phyloP scores from a whole-genome alignment of 1,140 invertebrate genomes.

The Lordiphosa stackelbergi region DNA sequence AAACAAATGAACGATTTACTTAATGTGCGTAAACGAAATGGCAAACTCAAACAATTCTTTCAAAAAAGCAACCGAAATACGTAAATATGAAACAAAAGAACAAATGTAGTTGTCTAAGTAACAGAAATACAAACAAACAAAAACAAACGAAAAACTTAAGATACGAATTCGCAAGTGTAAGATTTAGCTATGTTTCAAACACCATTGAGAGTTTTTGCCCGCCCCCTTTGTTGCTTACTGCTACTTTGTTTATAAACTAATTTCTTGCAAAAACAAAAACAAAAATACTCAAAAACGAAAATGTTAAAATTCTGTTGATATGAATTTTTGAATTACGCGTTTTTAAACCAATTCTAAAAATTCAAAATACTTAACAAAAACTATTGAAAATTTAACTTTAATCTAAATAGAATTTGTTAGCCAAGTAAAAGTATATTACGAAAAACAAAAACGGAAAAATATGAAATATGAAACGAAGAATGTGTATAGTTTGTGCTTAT shows the following conservation, averaged over 20 bases:
- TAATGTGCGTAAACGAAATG: slow-evolving; percentile 54
- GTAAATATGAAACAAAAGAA: slow-evolving; percentile 62
- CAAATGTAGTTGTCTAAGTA: slow-evolving; percentile 60
- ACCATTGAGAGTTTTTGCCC: slow-evolving; percentile 21
- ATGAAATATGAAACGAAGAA: slow-evolving; percentile 35
- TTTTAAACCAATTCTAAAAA: slow-evolving; percentile 62
- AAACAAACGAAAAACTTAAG: slow-evolving; percentile 20
- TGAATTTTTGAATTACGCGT: slow-evolving; percentile 64
- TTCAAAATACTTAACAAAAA: slow-evolving; percentile 33
- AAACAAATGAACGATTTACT: slow-evolving; percentile 69
- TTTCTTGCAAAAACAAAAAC: slow-evolving; percentile 39
- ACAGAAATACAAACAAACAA: slow-evolving; percentile 54
- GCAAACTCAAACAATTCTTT: slow-evolving; percentile 53
- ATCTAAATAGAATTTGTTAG: slow-evolving; percentile 75
- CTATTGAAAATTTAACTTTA: slow-evolving; percentile 56
- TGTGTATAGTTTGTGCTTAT: slow-evolving; percentile 71
- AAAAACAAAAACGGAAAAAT: slow-evolving; percentile 11
- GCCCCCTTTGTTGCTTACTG: slow-evolving; percentile 64
- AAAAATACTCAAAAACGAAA: slow-evolving; percentile 25
- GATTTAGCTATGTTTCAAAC: slow-evolving; percentile 61
- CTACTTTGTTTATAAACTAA: slow-evolving; percentile 59
- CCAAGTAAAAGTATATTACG: slow-evolving; percentile 61
- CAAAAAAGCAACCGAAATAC: slow-evolving; percentile 65
- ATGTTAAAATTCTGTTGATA: slow-evolving; percentile 69
- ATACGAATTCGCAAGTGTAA: slow-evolving; percentile 58